Base-by-base conservation (phyloP, 2,888 invertebrate genomes). In the Hyposoter didymator region DNA sequence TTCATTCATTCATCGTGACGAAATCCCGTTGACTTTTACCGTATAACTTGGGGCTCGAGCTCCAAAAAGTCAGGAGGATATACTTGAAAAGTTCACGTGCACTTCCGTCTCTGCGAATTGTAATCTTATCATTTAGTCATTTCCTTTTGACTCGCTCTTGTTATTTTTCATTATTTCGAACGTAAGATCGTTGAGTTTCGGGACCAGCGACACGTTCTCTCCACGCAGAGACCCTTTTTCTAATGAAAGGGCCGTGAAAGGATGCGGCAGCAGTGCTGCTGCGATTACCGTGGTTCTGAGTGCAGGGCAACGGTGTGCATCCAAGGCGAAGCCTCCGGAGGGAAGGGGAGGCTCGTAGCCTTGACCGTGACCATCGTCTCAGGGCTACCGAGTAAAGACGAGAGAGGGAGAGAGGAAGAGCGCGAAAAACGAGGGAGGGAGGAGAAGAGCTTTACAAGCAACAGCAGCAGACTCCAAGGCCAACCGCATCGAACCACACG, bases 321-420 rank as follows among this genome's bases (percentile, higher is more conserved):
- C 86, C 67, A 80, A 75, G 85, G 76, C 81, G 82, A 70, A 74
- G 85, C 52, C 79, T 43, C 80, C 35, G 70, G 12, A 74, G 62
- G 82, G 82, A 74, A 75, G 78, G 78, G 66, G 62, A 67, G 84
- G 88, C 87, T 84, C 89, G 90, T 91, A 91, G 91, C 92, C 93
- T 93, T 93, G 93, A 92, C 93, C 93, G 92, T 93, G 92, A 90
- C 92, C 91, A 91, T 89, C 90, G 89, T 90, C 87, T 93, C 93
- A 92, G 92, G 93, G 92, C 91, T 91, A 91, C 88, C 89, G 82
- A 88, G 89, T 45, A 7, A 47, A 39, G 32, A 69, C 45, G 69
- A 69, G 32, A 28, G 47, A n/a, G 45, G 45, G 69, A 47, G 28
- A 28, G 45, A 86, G 88, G 73, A 67, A 64, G 79, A 76, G 43